Conservation (phyloP, 2,888 invertebrate species). For the Archips xylosteana region DNA sequence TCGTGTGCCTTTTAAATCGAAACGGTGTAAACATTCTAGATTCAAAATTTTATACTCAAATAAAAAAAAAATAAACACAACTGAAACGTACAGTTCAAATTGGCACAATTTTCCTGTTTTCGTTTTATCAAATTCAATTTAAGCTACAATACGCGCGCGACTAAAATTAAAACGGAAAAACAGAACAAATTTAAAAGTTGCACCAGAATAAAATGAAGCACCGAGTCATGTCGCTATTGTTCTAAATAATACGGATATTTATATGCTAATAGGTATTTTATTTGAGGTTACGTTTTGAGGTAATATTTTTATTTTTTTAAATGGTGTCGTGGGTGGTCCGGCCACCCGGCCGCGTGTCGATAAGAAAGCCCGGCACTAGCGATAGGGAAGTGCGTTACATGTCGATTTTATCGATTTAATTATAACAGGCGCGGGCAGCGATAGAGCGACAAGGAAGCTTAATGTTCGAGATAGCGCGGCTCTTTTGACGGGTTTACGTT, state of each 20-base stretch:
- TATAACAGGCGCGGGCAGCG: conserved; percentile 59
- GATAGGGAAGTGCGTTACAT: conserved; percentile 65
- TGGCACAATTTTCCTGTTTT: conserved; percentile 12
- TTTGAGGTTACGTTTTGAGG: conserved; percentile 57
- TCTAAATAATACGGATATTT: conserved; percentile 52
- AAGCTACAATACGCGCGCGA: conserved; percentile 24
- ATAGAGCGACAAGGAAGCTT: conserved; percentile 40
- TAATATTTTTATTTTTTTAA: conserved; percentile 43
- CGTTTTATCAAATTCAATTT: conserved; percentile 24
- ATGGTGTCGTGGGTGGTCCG: conserved; percentile 69
- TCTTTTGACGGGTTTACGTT: conserved; percentile 34
- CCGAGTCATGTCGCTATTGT: conserved; percentile 56
- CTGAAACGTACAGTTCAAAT: conserved; percentile 2
- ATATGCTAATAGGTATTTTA: conserved; percentile 66
- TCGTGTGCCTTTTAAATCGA: neutral
- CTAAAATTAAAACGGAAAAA: conserved; percentile 9
- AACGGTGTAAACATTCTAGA: neutral
- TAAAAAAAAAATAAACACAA: neutral
- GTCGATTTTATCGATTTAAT: conserved; percentile 75
- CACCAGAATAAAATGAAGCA: conserved; percentile 30
- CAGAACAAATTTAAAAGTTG: conserved; percentile 24
- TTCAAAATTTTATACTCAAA: neutral
- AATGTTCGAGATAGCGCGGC: conserved; percentile 36
- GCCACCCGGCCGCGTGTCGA: conserved; percentile 64
- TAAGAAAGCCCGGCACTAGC: conserved; percentile 64